A percentile compares a stretch with the other conserved stretches of the same genome.
phyloP scores from a whole-genome alignment of 2,113 vertebrate genomes.

The Anarrhichthys ocellatus region DNA sequence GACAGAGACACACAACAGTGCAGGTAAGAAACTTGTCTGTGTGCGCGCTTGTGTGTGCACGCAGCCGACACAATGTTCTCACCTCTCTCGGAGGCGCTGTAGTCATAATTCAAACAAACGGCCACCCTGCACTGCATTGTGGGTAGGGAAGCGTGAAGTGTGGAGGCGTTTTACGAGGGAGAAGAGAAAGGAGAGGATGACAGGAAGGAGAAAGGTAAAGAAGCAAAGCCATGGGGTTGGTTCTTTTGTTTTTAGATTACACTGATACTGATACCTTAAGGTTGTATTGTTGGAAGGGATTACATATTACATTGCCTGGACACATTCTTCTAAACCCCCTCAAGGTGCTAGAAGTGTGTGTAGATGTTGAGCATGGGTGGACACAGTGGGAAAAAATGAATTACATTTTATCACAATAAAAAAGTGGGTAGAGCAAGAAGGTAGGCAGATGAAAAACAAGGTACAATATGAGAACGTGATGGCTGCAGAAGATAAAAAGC shows the following conservation, averaged over 20 bases:
- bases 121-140: slow-evolving; percentile 74
- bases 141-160: slow-evolving; percentile 76
- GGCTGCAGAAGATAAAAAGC: slow-evolving; percentile 47
- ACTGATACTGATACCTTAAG: slow-evolving; percentile 10
- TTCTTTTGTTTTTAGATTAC: slow-evolving; percentile 21
- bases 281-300: slow-evolving; percentile 29
- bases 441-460: slow-evolving; percentile 53
- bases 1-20: slow-evolving; percentile 31
- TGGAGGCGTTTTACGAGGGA: slow-evolving; percentile 73
- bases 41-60: not conserved
- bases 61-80: slow-evolving; percentile 63
- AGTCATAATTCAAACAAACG: slow-evolving; percentile 79
- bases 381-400: slow-evolving; percentile 45
- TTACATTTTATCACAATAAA: slow-evolving; percentile 60
- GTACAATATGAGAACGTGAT: slow-evolving; percentile 48
- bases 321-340: slow-evolving; percentile 33
- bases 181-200: slow-evolving; percentile 58
- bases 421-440: slow-evolving; percentile 34
- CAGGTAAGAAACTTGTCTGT: slow-evolving; percentile 30
- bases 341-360: slow-evolving; percentile 21
- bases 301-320: slow-evolving; percentile 31
- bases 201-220: slow-evolving; percentile 55
- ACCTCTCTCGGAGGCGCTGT: slow-evolving; percentile 61
- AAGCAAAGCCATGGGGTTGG: slow-evolving; percentile 37
- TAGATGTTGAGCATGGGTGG: slow-evolving; percentile 32